These are phyloP conservation scores for Lytechinus pictus DNA, from an alignment of 35 echinoderm and acorn worm species.

Conservation along the genomic window DNA sequence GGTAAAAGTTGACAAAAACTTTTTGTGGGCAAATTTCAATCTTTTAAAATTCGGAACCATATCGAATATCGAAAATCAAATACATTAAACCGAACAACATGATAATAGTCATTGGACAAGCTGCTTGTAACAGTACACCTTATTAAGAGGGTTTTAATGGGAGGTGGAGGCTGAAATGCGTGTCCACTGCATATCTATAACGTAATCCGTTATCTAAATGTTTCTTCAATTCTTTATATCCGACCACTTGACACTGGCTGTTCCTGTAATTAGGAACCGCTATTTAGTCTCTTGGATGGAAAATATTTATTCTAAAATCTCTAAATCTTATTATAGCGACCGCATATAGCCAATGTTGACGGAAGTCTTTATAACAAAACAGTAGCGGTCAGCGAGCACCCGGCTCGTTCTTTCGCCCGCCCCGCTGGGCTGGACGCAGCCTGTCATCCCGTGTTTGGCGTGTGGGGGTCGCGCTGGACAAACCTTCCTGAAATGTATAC, in stretches of 20 bases:
- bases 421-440: not conserved
- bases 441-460: not conserved
- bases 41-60: not conserved
- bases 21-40: not conserved
- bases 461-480: not conserved
- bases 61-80: not conserved
- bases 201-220: conserved; percentile 38
- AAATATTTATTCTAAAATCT: not conserved
- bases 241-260: not conserved
- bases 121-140: not conserved
- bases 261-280: conserved; percentile 1
- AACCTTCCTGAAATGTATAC: not conserved
- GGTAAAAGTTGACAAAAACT: not conserved
- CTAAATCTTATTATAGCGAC: not conserved
- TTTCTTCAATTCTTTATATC: conserved; percentile 24
- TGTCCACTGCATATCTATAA: not conserved
- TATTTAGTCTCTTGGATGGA: not conserved
- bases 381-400: not conserved
- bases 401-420: not conserved
- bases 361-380: not conserved
- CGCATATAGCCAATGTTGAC: not conserved
- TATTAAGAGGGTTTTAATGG: not conserved
- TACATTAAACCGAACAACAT: not conserved
- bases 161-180: not conserved
- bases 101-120: not conserved